phyloP scores from a whole-genome alignment of 2,797 vertebrate species.

The Lepus oiostolus region DNA sequence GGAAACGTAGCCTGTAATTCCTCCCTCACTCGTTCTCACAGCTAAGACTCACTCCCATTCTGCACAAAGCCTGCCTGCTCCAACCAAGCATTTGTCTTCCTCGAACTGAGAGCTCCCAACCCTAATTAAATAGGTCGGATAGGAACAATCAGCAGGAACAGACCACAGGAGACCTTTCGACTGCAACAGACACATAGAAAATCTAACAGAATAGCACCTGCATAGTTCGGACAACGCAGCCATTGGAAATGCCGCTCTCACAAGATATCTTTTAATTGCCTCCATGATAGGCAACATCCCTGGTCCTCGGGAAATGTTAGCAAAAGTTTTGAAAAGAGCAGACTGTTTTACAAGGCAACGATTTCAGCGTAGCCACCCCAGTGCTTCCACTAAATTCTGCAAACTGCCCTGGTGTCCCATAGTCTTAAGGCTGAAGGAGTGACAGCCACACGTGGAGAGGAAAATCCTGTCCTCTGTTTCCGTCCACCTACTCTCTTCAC shows the following conservation, averaged over 20 bases:
- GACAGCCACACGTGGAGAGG: background rate
- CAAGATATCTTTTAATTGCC: constrained; percentile 77
- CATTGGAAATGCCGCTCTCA: constrained; percentile 72
- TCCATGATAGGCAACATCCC: constrained; percentile 66
- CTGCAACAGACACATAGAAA: constrained; percentile 70
- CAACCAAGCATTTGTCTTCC: background rate
- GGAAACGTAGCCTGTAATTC: constrained; percentile 47
- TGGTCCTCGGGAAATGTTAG: constrained; percentile 51
- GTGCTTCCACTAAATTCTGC: background rate
- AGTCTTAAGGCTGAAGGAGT: background rate
- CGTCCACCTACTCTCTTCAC: background rate
- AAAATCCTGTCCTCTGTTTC: constrained; percentile 1
- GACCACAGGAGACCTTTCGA: constrained; percentile 71
- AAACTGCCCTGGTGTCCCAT: background rate
- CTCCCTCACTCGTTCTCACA: constrained; percentile 58
- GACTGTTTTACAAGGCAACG: constrained; percentile 64
- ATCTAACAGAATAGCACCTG: constrained; percentile 67
- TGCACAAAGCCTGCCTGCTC: background rate
- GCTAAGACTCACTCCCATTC: constrained; percentile 6
- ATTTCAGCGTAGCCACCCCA: background rate
- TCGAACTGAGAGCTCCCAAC: constrained; percentile 44
- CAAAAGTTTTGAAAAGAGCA: constrained; percentile 64
- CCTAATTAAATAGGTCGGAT: constrained; percentile 62
- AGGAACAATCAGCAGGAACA: constrained; percentile 43
- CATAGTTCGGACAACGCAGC: constrained; percentile 29